Evolutionary conservation across 2,888 invertebrate species (phyloP).

Genomic region (Achlya flavicornis): DNA sequence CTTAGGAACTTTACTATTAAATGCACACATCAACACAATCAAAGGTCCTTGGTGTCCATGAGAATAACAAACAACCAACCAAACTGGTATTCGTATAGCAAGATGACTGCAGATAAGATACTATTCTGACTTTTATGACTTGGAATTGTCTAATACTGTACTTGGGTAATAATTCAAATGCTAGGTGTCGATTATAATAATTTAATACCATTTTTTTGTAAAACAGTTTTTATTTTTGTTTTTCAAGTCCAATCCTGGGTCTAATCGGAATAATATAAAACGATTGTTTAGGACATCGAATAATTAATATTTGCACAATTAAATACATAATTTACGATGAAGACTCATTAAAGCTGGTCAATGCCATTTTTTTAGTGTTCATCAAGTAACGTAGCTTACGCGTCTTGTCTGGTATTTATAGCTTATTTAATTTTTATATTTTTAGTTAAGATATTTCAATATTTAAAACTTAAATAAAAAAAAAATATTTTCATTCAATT

Average conservation of each 20-base stretch:
- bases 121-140: conserved; percentile 35
- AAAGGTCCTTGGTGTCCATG: conserved; percentile 30
- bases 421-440: neutral
- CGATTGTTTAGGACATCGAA: too few species aligned
- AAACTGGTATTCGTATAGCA: conserved; percentile 29
- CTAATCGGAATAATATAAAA: conserved; percentile 9
- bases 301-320: too few species aligned
- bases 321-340: conserved; percentile 14
- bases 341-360: conserved; percentile 54
- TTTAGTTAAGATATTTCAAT: too few species aligned
- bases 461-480: too few species aligned
- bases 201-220: conserved; percentile 21
- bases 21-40: conserved; percentile 12
- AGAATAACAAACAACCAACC: conserved; percentile 28
- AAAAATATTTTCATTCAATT: neutral
- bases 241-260: too few species aligned
- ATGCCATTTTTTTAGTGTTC: conserved; percentile 42
- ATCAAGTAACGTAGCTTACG: neutral
- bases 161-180: neutral
- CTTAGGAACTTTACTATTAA: conserved; percentile 5
- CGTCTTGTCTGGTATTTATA: neutral
- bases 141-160: conserved; percentile 18
- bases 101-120: conserved; percentile 46
- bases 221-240: conserved; percentile 32
- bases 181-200: neutral